Percentiles rank a stretch among this genome's conserved stretches.
These are phyloP conservation scores for Drosophila prostipennis DNA, from an alignment of 2,888 invertebrate species.

Conservation along the genomic window DNA sequence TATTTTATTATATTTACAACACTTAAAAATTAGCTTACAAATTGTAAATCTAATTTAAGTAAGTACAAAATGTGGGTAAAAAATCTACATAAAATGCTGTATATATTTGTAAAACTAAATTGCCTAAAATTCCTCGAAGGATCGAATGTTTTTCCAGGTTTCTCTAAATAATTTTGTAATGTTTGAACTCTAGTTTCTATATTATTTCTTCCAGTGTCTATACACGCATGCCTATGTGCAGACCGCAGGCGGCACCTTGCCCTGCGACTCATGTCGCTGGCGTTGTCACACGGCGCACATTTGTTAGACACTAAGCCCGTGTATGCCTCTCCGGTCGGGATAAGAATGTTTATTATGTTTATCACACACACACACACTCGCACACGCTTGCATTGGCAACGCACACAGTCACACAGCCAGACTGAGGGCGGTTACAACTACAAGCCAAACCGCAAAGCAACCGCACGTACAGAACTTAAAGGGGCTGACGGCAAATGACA, in stretches of 20 bases:
- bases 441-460: constrained; percentile 72
- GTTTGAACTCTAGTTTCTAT: too few relatives aligned
- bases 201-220: neutral
- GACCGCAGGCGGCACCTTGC: constrained; percentile 71
- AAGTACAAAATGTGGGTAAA: too few relatives aligned
- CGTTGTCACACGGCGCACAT: constrained; percentile 76
- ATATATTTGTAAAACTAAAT: too few relatives aligned
- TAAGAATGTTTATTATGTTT: constrained; percentile 79
- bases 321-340: constrained; percentile 66
- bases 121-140: too few relatives aligned
- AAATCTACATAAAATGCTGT: too few relatives aligned
- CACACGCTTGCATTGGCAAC: neutral
- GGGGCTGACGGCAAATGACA: constrained; percentile 56
- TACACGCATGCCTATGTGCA: constrained; percentile 37
- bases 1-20: too few relatives aligned
- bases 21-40: too few relatives aligned
- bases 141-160: too few relatives aligned
- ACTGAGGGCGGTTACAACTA: constrained; percentile 25
- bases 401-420: constrained; percentile 7
- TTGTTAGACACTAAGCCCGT: constrained; percentile 76
- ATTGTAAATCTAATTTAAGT: too few relatives aligned
- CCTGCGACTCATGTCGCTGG: constrained; percentile 48
- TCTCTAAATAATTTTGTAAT: too few relatives aligned
- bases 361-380: constrained; percentile 48
- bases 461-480: constrained; percentile 78